These are phyloP conservation scores for Sarcophaga variegata DNA, from an alignment of 2,888 invertebrate species.

Conservation along the genomic window DNA sequence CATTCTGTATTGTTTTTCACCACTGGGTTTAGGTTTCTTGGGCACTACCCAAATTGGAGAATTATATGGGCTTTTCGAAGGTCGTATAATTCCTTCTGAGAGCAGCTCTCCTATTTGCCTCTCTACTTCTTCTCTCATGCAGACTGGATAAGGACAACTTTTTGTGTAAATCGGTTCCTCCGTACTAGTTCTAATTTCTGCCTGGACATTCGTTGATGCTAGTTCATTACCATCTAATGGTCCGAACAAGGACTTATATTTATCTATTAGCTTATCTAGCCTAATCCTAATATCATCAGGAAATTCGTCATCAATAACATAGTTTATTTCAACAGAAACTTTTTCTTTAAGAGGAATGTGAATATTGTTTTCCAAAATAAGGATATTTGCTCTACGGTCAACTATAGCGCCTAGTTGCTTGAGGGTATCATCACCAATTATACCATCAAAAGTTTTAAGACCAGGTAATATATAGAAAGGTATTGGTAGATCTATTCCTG, in stretches of 20 bases:
- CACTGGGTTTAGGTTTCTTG: slow-evolving; percentile 69
- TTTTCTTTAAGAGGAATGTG: too few relatives aligned
- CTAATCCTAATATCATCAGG: not conserved
- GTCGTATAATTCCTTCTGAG: slow-evolving; percentile 74
- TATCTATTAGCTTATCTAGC: not conserved
- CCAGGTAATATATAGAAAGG: too few relatives aligned
- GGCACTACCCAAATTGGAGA: slow-evolving; percentile 69
- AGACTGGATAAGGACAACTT: slow-evolving; percentile 9
- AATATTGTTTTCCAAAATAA: too few relatives aligned
- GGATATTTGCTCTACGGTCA: too few relatives aligned
- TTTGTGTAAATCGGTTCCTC: slow-evolving; percentile 9
- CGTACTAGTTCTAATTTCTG: not conserved
- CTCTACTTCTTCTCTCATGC: slow-evolving; percentile 6
- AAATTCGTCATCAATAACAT: slow-evolving; percentile 15
- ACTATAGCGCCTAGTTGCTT: too few relatives aligned
- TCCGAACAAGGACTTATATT: not conserved
- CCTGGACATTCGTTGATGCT: not conserved
- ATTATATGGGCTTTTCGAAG: slow-evolving; percentile 72
- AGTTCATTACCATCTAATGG: not conserved
- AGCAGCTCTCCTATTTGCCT: slow-evolving; percentile 45
- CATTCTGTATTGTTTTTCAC: slow-evolving; percentile 67
- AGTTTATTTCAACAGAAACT: not conserved
- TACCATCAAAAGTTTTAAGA: too few relatives aligned
- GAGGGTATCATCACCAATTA: too few relatives aligned
- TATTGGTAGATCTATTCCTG: too few relatives aligned